phyloP scores from a whole-genome alignment of 2,113 vertebrate species.

The Ancistrus triradiatus region DNA sequence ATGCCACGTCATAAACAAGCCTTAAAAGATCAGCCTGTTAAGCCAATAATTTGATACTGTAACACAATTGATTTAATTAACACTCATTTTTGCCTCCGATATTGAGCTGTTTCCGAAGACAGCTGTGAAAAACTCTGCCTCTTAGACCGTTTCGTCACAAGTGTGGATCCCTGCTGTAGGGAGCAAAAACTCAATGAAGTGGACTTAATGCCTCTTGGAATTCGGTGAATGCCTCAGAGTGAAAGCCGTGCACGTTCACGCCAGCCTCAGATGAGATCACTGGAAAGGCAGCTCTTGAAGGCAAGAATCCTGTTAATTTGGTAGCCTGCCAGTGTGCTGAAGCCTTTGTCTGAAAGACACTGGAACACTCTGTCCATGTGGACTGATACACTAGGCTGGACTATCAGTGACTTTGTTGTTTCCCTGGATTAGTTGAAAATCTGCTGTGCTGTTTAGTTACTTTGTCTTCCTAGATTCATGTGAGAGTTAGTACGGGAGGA shows the following conservation, averaged over 20 bases:
- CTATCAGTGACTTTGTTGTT: conserved; percentile 64
- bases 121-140: conserved; percentile 32
- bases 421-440: conserved; percentile 46
- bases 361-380: conserved; percentile 57
- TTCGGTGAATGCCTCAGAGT: conserved; percentile 59
- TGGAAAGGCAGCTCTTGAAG: conserved; percentile 61
- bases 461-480: conserved; percentile 55
- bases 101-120: too few relatives aligned
- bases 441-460: conserved; percentile 52
- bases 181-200: conserved; percentile 24
- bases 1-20: too few relatives aligned
- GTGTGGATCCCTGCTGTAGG: conserved; percentile 34
- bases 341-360: conserved; percentile 56
- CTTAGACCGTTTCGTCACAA: conserved; percentile 41
- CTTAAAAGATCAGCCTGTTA: too few relatives aligned
- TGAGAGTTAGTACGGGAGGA: conserved; percentile 12
- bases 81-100: too few relatives aligned
- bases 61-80: too few relatives aligned
- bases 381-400: conserved; percentile 51
- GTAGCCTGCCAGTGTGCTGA: conserved; percentile 54
- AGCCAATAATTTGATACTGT: too few relatives aligned
- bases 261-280: conserved; percentile 53
- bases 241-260: conserved; percentile 55
- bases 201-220: conserved; percentile 61
- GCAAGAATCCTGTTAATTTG: conserved; percentile 67